Evolutionary conservation across 2,888 invertebrate species (phyloP).

Genomic region (Sinopyrophorus schimmeli): DNA sequence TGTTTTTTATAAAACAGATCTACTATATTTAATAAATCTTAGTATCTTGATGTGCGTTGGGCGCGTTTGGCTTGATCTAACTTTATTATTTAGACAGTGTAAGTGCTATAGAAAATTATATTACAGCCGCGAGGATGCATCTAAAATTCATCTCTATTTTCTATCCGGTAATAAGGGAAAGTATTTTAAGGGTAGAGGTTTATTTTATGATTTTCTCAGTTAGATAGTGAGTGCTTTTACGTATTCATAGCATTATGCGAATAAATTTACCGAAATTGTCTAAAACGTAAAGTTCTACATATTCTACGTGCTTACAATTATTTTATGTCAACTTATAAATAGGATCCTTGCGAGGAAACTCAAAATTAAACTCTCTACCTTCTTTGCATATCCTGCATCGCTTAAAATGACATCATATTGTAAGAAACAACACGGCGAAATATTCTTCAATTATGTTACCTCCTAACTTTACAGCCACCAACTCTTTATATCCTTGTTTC

Average conservation of each 20-base stretch:
- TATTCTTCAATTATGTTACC: slow-evolving; percentile 8
- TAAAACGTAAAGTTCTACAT: slow-evolving; percentile 22
- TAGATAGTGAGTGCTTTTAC: slow-evolving; percentile 16
- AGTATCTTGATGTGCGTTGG: too few species aligned
- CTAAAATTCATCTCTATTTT: too few species aligned
- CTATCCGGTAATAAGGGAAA: too few species aligned
- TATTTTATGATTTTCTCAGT: slow-evolving; percentile 15
- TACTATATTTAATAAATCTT: too few species aligned
- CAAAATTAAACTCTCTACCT: slow-evolving; percentile 10
- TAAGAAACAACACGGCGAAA: background rate
- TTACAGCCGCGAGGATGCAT: too few species aligned
- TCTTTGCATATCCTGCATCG: slow-evolving; percentile 9
- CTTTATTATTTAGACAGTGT: too few species aligned
- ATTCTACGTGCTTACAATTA: slow-evolving; percentile 26
- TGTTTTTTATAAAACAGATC: too few species aligned
- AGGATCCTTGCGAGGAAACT: slow-evolving; percentile 5
- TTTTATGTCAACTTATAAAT: slow-evolving; percentile 20
- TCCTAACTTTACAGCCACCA: too few species aligned
- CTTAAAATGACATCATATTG: slow-evolving; percentile 9
- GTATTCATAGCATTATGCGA: slow-evolving; percentile 21
- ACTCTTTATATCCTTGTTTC: too few species aligned
- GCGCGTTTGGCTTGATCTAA: too few species aligned
- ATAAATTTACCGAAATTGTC: slow-evolving; percentile 23
- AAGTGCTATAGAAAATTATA: too few species aligned
- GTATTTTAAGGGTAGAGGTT: slow-evolving; percentile 14